phyloP scores from a whole-genome alignment of 1,140 invertebrate genomes.

The Orius insidiosus region DNA sequence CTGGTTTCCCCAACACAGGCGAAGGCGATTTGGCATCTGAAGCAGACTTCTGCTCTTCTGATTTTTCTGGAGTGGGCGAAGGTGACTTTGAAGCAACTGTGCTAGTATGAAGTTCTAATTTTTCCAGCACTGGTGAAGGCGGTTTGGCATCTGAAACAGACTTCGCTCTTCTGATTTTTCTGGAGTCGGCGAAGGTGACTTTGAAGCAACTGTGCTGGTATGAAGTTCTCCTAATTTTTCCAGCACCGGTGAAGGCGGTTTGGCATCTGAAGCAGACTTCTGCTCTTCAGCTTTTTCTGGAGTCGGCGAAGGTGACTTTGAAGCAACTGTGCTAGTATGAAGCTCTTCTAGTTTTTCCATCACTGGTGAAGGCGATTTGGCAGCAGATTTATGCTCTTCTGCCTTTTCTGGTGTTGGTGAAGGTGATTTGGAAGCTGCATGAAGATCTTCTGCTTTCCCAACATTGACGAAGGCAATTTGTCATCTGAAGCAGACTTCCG shows the following conservation, averaged over 20 bases:
- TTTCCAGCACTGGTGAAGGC: not conserved
- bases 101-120: too few species aligned
- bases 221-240: not conserved
- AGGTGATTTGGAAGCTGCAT: not conserved
- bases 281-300: too few species aligned
- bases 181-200: not conserved
- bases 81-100: not conserved
- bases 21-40: conserved; percentile 4
- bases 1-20: not conserved
- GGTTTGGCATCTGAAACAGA: conserved; percentile 1
- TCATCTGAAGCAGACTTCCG: not conserved
- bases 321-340: too few species aligned
- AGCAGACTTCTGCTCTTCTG: not conserved
- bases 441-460: conserved; percentile 1
- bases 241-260: conserved; percentile 16
- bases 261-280: not conserved
- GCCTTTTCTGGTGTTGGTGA: not conserved
- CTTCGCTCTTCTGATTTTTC: not conserved
- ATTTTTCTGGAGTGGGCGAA: not conserved
- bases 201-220: not conserved
- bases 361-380: too few species aligned
- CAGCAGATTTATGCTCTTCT: too few species aligned
- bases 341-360: too few species aligned
- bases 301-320: not conserved
- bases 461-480: conserved; percentile 16